Evolutionary conservation across 2,113 vertebrate genomes (phyloP).

Genomic region (Sisor rabdophorus): DNA sequence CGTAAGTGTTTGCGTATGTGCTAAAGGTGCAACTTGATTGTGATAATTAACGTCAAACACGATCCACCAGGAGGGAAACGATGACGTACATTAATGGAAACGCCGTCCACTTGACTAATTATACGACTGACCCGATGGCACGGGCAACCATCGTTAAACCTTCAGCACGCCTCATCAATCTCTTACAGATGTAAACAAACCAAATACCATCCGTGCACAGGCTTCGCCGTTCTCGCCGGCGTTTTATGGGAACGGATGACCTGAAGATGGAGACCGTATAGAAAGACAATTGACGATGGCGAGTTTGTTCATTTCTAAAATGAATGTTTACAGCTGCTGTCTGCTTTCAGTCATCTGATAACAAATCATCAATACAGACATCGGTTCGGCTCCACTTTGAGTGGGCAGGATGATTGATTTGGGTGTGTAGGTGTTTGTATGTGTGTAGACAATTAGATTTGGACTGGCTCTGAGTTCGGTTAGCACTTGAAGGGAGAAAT

Average conservation of each 20-base stretch:
- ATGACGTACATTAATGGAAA: constrained; percentile 17
- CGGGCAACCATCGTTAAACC: constrained; percentile 13
- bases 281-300: constrained; percentile 2
- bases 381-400: not conserved
- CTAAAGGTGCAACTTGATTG: constrained; percentile 8
- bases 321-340: constrained; percentile 30
- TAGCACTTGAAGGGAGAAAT: constrained; percentile 1
- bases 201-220: not conserved
- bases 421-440: not conserved
- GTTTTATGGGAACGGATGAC: not conserved
- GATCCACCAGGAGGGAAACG: not conserved
- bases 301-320: constrained; percentile 28
- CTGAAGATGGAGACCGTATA: not conserved
- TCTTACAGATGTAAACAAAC: constrained; percentile 14
- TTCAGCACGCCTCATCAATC: not conserved
- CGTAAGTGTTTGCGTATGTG: not conserved
- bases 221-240: not conserved
- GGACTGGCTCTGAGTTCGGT: constrained; percentile 2
- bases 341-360: constrained; percentile 18
- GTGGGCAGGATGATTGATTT: constrained; percentile 26
- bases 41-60: constrained; percentile 19
- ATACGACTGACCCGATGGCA: constrained; percentile 9
- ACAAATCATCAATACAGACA: constrained; percentile 24
- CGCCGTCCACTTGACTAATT: constrained; percentile 15
- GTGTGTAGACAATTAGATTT: constrained; percentile 31